Conservation (phyloP, 2,888 invertebrate genomes). For the Drosophila acutilabella region DNA sequence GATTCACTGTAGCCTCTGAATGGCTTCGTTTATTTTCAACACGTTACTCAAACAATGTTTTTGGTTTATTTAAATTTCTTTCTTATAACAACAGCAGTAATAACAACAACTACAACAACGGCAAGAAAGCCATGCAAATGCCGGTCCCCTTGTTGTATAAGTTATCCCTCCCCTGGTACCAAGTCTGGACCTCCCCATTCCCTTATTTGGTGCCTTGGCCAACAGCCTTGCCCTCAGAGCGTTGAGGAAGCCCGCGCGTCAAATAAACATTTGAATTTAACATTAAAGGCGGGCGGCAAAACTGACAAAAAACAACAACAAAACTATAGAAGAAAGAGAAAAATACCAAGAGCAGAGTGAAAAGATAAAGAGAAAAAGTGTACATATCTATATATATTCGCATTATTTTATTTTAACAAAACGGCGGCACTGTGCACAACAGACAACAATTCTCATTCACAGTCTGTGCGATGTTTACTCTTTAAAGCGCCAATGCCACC, state of each 20-base stretch:
- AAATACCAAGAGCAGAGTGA: slow-evolving; percentile 2
- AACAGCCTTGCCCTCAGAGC: slow-evolving; percentile 56
- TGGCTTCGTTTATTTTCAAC: slow-evolving; percentile 79
- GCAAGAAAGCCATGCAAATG: slow-evolving; percentile 77
- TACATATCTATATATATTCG: slow-evolving; percentile 44
- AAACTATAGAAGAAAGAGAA: slow-evolving; percentile 12
- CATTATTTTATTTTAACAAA: slow-evolving; percentile 77
- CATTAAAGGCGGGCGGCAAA: slow-evolving; percentile 75
- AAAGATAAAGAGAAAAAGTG: slow-evolving; percentile 3
- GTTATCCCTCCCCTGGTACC: slow-evolving; percentile 25
- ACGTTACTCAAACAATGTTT: slow-evolving; percentile 80
- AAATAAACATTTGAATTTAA: slow-evolving; percentile 80
- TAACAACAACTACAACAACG: slow-evolving; percentile 31
- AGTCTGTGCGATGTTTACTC: slow-evolving; percentile 58
- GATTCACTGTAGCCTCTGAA: slow-evolving; percentile 71
- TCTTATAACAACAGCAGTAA: slow-evolving; percentile 62
- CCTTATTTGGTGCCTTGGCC: slow-evolving; percentile 18
- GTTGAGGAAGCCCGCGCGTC: slow-evolving; percentile 67
- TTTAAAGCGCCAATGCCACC: slow-evolving; percentile 76
- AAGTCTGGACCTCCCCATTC: too few species aligned
- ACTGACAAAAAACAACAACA: slow-evolving; percentile 22
- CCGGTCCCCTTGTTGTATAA: slow-evolving; percentile 67
- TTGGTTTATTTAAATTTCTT: slow-evolving; percentile 80
- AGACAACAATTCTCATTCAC: slow-evolving; percentile 70
- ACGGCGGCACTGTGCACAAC: slow-evolving; percentile 72